Base-by-base conservation (phyloP, 2,888 invertebrate genomes). In the Scaeva pyrastri region DNA sequence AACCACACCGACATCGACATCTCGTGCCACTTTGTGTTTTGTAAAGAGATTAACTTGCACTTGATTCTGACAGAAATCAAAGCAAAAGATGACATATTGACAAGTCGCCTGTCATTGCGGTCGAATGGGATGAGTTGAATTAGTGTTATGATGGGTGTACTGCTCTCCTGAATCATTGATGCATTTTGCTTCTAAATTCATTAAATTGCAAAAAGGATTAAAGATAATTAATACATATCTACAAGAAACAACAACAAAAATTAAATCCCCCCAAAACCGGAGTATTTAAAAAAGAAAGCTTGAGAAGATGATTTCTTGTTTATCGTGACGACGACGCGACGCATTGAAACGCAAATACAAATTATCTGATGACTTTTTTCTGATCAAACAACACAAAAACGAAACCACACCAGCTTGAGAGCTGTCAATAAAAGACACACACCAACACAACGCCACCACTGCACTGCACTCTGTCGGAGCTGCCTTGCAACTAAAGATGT, bases 31-130 rank as follows among this genome's bases (percentile, higher is more conserved):
- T 77, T 70, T 77, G 70, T 70, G 70, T 66, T 82, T 82, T 77
- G 78, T 71, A 70, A 48, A 39, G 83, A 70, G 83, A 78, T 78
- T 83, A 83, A 83, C 83, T 78, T 62, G 78, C 83, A 78, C 83
- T 83, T 83, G 83, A 83, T 78, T 78, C 78, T 78, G 83, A 78
- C 83, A 83, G 83, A 83, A 83, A 83, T 78, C 83, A 78, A 78
- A 78, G 83, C 83, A 78, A 78, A 83, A 83, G 78, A 83, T 83
- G 83, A 83, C 83, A 83, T 78, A 83, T 83, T 83, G 83, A 83
- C 83, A 83, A 83, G 83, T 78, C 50, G 78, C 55, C 56, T 83
- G 77, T 83, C 83, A 83, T 55, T 83, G 82, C 72, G 73, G 68
- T 82, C 58, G 58, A 52, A 48, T 12, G 19, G 58, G 19, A 23